Evolutionary conservation across 1,140 invertebrate genomes (phyloP).

Genomic region (Cherax destructor): DNA sequence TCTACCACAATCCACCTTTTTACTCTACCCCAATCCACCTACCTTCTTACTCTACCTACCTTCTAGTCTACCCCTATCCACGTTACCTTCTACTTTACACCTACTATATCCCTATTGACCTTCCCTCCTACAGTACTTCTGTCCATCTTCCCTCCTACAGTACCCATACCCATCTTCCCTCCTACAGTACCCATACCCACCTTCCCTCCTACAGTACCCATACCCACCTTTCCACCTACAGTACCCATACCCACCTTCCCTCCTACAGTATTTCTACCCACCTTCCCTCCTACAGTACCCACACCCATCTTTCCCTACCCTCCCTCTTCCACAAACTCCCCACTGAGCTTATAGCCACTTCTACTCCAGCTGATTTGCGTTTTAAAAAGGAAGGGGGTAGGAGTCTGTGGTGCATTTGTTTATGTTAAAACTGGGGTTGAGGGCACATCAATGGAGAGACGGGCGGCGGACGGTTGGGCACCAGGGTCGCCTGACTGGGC

Average conservation of each 20-base stretch:
- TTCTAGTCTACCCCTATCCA: too few relatives aligned
- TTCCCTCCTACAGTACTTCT: neutral
- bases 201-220: neutral
- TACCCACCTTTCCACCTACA: too few relatives aligned
- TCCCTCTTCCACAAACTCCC: neutral
- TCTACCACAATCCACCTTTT: too few relatives aligned
- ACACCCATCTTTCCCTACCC: neutral
- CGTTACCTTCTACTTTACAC: too few relatives aligned
- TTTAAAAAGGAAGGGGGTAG: slow-evolving; percentile 11
- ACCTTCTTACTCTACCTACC: too few relatives aligned
- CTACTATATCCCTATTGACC: neutral
- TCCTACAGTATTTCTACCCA: neutral
- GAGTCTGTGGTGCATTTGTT: slow-evolving; percentile 30
- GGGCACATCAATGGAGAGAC: neutral
- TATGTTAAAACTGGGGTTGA: slow-evolving; percentile 53
- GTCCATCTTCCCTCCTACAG: too few relatives aligned
- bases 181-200: too few relatives aligned
- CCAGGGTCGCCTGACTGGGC: slow-evolving; percentile 11
- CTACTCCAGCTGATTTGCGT: slow-evolving; percentile 30
- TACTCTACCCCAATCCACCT: too few relatives aligned
- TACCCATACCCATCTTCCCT: too few relatives aligned
- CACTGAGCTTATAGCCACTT: neutral
- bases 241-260: neutral
- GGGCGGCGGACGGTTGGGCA: slow-evolving; percentile 27
- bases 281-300: too few relatives aligned